A percentile compares a stretch with the other conserved stretches of the same genome.
These are phyloP conservation scores for Intellagama lesueurii DNA, from an alignment of 2,797 vertebrate species.

Conservation along the genomic window DNA sequence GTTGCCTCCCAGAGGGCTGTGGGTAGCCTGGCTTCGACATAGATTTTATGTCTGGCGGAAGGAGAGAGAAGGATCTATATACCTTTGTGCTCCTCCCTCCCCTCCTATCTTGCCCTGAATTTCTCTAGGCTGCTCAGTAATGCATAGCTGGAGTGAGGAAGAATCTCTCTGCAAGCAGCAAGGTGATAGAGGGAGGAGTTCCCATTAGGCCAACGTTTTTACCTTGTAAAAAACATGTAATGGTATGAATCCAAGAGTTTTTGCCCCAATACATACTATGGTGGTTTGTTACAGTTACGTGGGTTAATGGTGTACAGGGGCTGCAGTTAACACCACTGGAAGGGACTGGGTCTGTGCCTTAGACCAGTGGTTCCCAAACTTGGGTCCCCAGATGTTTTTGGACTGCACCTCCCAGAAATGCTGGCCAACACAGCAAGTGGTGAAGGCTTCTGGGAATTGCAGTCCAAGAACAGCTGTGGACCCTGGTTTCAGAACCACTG, in stretches of 20 bases:
- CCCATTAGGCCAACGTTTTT: not conserved
- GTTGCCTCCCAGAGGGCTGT: not conserved
- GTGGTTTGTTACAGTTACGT: not conserved
- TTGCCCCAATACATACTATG: not conserved
- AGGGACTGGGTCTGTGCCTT: too few relatives aligned
- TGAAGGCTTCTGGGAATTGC: too few relatives aligned
- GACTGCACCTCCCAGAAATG: too few relatives aligned
- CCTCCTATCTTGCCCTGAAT: too few relatives aligned
- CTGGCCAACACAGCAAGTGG: too few relatives aligned
- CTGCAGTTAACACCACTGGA: not conserved
- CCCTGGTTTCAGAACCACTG: too few relatives aligned
- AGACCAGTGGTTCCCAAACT: too few relatives aligned
- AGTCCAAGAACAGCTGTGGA: too few relatives aligned
- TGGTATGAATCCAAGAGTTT: not conserved
- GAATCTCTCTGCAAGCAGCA: not conserved
- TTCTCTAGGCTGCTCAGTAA: not conserved
- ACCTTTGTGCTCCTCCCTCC: too few relatives aligned
- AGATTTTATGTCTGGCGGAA: not conserved
- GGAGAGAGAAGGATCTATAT: not conserved
- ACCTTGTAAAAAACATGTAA: not conserved
- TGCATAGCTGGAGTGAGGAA: not conserved
- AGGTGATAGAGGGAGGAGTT: not conserved
- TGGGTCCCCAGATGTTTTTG: too few relatives aligned
- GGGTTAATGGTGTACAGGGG: not conserved
- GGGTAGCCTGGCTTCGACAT: not conserved